These are phyloP conservation scores for Trididemnum clinides DNA, from an alignment of 23 tunicate genomes.

Conservation along the genomic window DNA sequence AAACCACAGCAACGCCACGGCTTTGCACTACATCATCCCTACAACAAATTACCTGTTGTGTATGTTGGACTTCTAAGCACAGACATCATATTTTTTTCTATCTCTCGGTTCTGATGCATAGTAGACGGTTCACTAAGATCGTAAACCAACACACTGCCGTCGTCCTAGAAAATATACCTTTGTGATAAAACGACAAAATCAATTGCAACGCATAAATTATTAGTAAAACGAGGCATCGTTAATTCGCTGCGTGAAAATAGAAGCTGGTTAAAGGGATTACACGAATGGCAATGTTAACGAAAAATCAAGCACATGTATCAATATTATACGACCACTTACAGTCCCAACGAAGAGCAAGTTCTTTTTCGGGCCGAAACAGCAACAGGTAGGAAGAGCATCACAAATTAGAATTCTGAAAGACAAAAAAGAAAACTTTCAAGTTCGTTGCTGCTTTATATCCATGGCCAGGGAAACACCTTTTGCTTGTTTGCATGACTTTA, in stretches of 20 bases:
- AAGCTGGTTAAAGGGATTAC: no score
- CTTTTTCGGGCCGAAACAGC: conserved; percentile 54
- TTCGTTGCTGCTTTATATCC: no score
- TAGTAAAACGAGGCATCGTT: no score
- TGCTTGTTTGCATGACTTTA: no score
- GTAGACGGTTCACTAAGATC: conserved; percentile 70
- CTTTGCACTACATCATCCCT: no score
- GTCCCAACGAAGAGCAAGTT: conserved; percentile 74
- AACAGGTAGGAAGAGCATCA: conserved; percentile 62
- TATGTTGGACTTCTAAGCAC: conserved; percentile 75
- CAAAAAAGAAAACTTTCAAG: background rate
- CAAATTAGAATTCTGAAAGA: conserved; percentile 61
- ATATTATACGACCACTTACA: conserved; percentile 28
- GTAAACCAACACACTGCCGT: conserved; percentile 82
- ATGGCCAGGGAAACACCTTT: no score
- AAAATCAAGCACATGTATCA: no score
- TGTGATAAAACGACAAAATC: background rate
- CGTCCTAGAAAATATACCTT: conserved; percentile 45
- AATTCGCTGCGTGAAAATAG: no score
- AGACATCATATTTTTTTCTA: conserved; percentile 55
- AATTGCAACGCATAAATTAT: no score
- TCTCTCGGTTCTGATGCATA: conserved; percentile 52
- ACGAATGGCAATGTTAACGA: no score
- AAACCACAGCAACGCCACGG: no score
- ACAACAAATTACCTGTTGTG: conserved; percentile 79